Evolutionary conservation across 2,888 invertebrate species (phyloP).

Genomic region (Cerceris rybyensis): DNA sequence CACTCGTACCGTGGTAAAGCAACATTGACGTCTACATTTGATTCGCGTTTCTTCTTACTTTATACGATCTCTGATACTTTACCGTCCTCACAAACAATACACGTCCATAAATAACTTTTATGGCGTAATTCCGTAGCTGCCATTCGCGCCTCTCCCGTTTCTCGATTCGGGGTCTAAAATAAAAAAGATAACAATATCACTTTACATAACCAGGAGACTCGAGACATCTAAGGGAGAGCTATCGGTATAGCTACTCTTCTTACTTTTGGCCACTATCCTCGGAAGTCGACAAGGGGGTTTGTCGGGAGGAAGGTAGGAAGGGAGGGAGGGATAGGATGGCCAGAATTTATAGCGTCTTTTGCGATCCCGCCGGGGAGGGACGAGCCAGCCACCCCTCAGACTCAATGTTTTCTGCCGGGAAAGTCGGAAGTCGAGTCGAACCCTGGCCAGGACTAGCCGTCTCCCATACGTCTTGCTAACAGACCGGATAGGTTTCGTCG

Average conservation of each 20-base stretch:
- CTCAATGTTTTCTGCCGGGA: constrained; percentile 82
- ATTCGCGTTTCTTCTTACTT: background rate
- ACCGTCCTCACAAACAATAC: too few species aligned
- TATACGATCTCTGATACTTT: background rate
- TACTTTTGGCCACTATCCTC: constrained; percentile 76
- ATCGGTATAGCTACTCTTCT: constrained; percentile 68
- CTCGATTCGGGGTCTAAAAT: background rate
- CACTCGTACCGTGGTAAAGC: background rate
- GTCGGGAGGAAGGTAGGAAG: background rate
- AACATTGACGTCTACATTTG: background rate
- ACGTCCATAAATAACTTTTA: background rate
- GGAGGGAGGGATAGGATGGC: constrained; percentile 62
- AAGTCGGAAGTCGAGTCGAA: constrained; percentile 81
- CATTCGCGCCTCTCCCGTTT: background rate
- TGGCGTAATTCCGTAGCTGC: background rate
- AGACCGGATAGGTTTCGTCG: constrained; percentile 78
- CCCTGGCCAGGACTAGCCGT: constrained; percentile 80
- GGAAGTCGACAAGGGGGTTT: constrained; percentile 59
- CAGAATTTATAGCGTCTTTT: constrained; percentile 81
- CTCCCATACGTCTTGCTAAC: constrained; percentile 81
- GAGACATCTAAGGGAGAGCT: constrained; percentile 47
- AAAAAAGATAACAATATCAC: constrained; percentile 25
- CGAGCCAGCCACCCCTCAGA: constrained; percentile 76
- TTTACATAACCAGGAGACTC: constrained; percentile 46
- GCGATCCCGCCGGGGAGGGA: constrained; percentile 66